Conservation (phyloP, 2,797 vertebrate genomes). For the Bradypus variegatus region DNA sequence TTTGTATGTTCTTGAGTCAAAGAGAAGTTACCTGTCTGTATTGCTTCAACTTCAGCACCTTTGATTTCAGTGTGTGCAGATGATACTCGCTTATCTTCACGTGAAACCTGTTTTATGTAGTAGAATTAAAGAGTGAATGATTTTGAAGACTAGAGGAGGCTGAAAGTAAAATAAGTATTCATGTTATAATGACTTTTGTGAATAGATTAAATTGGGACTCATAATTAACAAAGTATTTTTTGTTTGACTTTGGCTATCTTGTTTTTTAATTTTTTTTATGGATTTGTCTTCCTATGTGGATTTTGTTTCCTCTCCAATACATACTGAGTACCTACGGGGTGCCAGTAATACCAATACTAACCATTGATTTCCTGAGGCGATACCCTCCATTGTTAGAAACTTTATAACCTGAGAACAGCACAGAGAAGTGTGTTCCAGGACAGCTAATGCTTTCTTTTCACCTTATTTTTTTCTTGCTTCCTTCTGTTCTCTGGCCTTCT, state of each 20-base stretch:
- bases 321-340: not conserved
- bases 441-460: not conserved
- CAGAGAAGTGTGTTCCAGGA: not conserved
- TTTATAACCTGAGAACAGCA: not conserved
- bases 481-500: constrained; percentile 12
- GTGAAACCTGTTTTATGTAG: constrained; percentile 23
- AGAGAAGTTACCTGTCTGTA: not conserved
- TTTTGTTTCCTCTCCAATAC: not conserved
- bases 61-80: constrained; percentile 19
- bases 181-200: constrained; percentile 35
- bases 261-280: not conserved
- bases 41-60: constrained; percentile 3
- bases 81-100: not conserved
- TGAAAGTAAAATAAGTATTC: constrained; percentile 14
- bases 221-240: constrained; percentile 23
- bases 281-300: not conserved
- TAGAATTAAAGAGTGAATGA: constrained; percentile 10
- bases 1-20: constrained; percentile 9
- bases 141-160: constrained; percentile 5
- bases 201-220: not conserved
- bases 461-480: not conserved
- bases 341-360: not conserved
- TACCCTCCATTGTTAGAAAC: not conserved
- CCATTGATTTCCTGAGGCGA: not conserved
- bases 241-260: not conserved